Percentiles rank a stretch among this genome's conserved stretches.
phyloP scores from a whole-genome alignment of 2,888 invertebrate genomes.

The Drosophila prolongata region DNA sequence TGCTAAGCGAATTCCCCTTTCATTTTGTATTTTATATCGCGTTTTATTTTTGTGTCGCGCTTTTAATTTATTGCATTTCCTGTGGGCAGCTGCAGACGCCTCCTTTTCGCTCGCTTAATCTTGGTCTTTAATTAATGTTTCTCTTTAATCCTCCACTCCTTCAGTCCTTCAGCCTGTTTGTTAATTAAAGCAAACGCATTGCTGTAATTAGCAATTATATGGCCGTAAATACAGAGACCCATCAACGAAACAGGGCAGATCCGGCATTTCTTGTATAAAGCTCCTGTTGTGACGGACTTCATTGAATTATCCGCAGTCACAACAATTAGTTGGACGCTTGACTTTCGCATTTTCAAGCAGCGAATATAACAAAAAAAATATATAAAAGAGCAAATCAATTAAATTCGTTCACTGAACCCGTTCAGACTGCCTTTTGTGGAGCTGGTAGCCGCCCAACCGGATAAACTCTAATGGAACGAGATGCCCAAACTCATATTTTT shows the following conservation, averaged over 20 bases:
- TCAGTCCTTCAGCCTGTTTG: slow-evolving; percentile 21
- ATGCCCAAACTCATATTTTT: slow-evolving; percentile 30
- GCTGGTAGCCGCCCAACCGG: slow-evolving; percentile 26
- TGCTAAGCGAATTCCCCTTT: slow-evolving; percentile 18
- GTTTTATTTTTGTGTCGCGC: slow-evolving; percentile 27
- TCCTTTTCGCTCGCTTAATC: slow-evolving; percentile 25
- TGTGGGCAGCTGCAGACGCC: slow-evolving; percentile 27
- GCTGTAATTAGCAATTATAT: slow-evolving; percentile 49
- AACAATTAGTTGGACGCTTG: slow-evolving; percentile 45
- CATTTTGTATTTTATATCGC: slow-evolving; percentile 37
- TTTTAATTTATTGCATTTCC: slow-evolving; percentile 65
- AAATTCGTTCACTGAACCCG: slow-evolving; percentile 70
- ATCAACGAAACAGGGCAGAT: slow-evolving; percentile 21
- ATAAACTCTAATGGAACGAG: slow-evolving; percentile 45
- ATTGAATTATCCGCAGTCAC: slow-evolving; percentile 17
- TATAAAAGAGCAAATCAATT: slow-evolving; percentile 56
- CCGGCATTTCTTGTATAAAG: slow-evolving; percentile 25
- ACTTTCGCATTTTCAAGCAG: slow-evolving; percentile 55
- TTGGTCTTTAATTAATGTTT: slow-evolving; percentile 28
- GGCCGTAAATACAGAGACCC: slow-evolving; percentile 37
- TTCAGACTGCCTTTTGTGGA: slow-evolving; percentile 44
- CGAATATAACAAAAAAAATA: neutral
- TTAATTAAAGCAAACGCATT: slow-evolving; percentile 52
- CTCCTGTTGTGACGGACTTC: slow-evolving; percentile 34
- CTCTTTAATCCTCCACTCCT: slow-evolving; percentile 38